Conservation (phyloP, 2,888 invertebrate genomes). For the Empis stercorea region DNA sequence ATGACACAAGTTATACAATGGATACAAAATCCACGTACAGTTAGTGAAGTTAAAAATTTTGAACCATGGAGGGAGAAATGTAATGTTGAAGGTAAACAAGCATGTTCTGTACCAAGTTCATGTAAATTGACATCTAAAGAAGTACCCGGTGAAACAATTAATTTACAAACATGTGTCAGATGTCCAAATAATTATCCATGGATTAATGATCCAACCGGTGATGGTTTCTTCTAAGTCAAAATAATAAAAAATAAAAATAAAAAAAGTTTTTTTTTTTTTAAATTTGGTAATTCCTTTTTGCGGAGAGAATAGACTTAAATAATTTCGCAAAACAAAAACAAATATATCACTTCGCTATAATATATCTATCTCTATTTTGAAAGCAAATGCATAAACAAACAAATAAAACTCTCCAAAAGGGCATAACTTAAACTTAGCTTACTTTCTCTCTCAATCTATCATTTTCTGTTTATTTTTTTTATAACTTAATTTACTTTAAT, state of each 20-base stretch:
- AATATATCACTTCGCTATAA: constrained; percentile 9
- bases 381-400: constrained; percentile 4
- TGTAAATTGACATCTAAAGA: constrained; percentile 88
- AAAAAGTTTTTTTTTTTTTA: constrained; percentile 11
- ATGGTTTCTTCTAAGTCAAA: constrained; percentile 64
- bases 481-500: too few species aligned
- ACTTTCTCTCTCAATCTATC: too few species aligned
- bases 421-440: background rate
- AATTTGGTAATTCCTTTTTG: constrained; percentile 9
- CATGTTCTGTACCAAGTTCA: constrained; percentile 80
- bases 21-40: constrained; percentile 83
- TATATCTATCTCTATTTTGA: too few species aligned
- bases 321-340: constrained; percentile 11
- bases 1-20: constrained; percentile 95
- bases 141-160: constrained; percentile 86
- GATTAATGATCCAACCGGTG: constrained; percentile 71
- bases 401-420: constrained; percentile 3
- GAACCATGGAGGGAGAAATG: constrained; percentile 94
- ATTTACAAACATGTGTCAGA: constrained; percentile 82
- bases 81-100: constrained; percentile 65
- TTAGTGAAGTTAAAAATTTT: constrained; percentile 77
- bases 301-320: constrained; percentile 10
- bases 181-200: constrained; percentile 93
- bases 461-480: too few species aligned
- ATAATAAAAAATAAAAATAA: constrained; percentile 16